Base-by-base conservation (phyloP, 2,113 vertebrate genomes). In the Bambusicola thoracicus region DNA sequence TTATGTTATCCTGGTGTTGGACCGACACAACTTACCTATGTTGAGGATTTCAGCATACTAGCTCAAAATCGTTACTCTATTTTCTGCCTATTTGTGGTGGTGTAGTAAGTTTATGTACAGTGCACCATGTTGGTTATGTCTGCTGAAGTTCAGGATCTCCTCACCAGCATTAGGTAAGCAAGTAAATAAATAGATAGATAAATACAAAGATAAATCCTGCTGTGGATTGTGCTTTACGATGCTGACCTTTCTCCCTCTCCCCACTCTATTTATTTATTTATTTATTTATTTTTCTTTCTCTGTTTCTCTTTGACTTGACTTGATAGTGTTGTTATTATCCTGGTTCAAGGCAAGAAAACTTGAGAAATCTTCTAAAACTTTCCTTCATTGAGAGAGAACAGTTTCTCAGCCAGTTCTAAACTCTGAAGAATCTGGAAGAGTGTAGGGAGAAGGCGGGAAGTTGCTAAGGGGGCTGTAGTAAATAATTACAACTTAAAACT, bases 1-100 rank as follows among this genome's bases (percentile, higher is more conserved):
- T 22, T 80, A 16, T 44, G 65, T 66, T 56, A 70, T 10, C 8
- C 49, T 63, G 21, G 41, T 85, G 20, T 53, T 61, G 48, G 30
- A 22, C 79, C n/a, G 41, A 3, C 8, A 2, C 0, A 3, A 17
- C 21, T 82, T 74, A 24, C 1, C 25, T 66, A 44, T 30, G 29
- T 38, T 72, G 34, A 30, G 29, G 11, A 18, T 36, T 21, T 46
- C 15, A 4, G 19, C 34, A 8, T 8, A 4, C 5, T 2, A 9
- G 13, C 11, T 67, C 25, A 30, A 11, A 8, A 62, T 46, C 13
- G 22, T 8, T 32, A 9, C 36, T n/a, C 15, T 77, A 30, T 13
- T 66, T 40, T 5, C 3, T 38, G 29, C 24, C 61, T 63, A 29
- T 73, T 12, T 53, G 30, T 14, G 32, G 3, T 21, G 4, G 4